Conservation (phyloP, 2,113 vertebrate genomes). For the Saguinus imperator region DNA sequence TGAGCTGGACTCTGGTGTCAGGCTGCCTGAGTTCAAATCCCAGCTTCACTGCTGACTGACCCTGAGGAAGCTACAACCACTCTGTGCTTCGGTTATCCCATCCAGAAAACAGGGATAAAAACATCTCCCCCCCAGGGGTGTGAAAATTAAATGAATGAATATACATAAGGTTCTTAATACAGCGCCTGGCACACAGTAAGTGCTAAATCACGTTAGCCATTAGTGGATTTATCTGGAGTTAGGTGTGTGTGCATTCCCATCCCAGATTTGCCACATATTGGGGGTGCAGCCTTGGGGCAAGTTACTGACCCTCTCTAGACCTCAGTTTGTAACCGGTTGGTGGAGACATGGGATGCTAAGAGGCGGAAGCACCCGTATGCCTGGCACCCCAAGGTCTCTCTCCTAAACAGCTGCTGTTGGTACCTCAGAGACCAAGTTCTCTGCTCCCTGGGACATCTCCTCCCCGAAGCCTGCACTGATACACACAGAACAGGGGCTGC, state of each 20-base stretch:
- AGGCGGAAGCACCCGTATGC: too few relatives aligned
- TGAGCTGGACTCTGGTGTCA: not conserved
- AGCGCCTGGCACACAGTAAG: not conserved
- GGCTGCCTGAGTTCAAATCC: not conserved
- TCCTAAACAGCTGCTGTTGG: not conserved
- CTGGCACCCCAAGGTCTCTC: not conserved
- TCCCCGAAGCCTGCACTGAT: too few relatives aligned
- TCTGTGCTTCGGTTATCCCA: not conserved
- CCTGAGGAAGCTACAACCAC: not conserved
- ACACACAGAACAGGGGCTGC: not conserved
- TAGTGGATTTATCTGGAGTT: not conserved
- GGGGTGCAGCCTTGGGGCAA: not conserved
- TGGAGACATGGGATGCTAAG: not conserved
- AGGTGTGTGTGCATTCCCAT: not conserved
- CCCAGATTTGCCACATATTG: not conserved
- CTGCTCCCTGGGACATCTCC: not conserved
- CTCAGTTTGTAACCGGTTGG: not conserved
- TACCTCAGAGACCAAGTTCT: not conserved
- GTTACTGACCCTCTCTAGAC: not conserved
- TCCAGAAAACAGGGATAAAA: not conserved
- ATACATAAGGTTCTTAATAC: not conserved
- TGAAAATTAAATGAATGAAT: not conserved
- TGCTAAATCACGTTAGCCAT: not conserved
- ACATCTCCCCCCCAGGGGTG: not conserved
- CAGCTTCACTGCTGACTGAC: not conserved